Base-by-base conservation (phyloP, 2,113 vertebrate genomes). In the Oreochromis aureus region DNA sequence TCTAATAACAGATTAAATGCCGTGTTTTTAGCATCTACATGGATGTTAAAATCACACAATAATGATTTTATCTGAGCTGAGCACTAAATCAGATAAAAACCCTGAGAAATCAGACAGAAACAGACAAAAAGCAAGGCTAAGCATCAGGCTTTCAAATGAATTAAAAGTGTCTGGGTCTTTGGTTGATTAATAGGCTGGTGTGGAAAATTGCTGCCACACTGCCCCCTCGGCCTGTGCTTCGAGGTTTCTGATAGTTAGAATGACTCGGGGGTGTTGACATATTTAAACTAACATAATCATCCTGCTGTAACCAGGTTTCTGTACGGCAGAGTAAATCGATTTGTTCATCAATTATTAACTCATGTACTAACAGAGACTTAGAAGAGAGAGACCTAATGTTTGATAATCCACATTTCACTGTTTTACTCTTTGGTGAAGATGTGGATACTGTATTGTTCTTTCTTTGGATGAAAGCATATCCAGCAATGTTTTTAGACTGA, bases 171-270 rank as follows among this genome's bases (percentile, higher is more conserved):
- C 11, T 24, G 1, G 54, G 22, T 24, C n/a, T 56, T 24, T 56
- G 6, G 11, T 24, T 56, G 3, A 56, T 56, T 24, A 56, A 56
- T 24, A 56, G 54, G 10, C 19, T 22, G 53, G 53, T 54, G 53
- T 56, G 54, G 0, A 56, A 56, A 56, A 56, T 0, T 56, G 54
- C 54, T 56, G 22, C n/a, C 54, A 24, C 54, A 7, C 6, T n/a
- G 0, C n/a, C 54, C n/a, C 54, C 54, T 6, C 54, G 0, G 1
- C 54, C 54, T 55, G n/a, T 56, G 22, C 54, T 56, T 56, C 2
- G 6, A 56, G 54, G 0, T 56, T 27, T 56, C 54, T 56, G 22
- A 27, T 30, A 16, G 56, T 9, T 2, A 30, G 56, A 30, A 16
- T 59, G 13, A 59, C 56, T 59, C 0, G 13, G 56, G 22, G 12